Evolutionary conservation across 2,888 invertebrate species (phyloP), one percentile per base, ranked within the genome.

Genomic region (Caenorhabditis becei): DNA sequence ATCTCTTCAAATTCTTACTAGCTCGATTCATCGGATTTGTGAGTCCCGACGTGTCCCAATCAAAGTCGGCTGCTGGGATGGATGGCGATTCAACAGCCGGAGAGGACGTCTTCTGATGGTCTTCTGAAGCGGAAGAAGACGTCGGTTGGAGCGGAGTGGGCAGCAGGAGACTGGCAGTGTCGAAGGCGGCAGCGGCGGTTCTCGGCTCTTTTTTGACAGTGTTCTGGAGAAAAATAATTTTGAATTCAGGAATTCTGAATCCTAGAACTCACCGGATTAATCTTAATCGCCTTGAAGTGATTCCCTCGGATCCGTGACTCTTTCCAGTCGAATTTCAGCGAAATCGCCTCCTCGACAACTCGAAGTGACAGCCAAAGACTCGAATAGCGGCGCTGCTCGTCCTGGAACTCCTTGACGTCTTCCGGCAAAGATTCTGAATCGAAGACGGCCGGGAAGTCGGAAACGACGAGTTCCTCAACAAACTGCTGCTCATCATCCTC

Each of bases 11-110:
- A 20, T 44, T 58, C 85, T 84, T 79, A 88, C 88, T 80, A 18
- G 84, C 81, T 65, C 86, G 82, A 41, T 87, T 88, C 56, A 89
- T 67, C 14, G 89, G 89, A 80, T 89, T 89, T 49, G 80, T 79
- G 20, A 89, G 80, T 23, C 89, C 89, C 10, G 88, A 85, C 10
- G 83, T 71, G 37, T 78, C 81, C 89, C 89, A 89, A 62, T 89
- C 87, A 65, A 89, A 89, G 58, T 87, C 83, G 18, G 82, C 89
- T 24, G 88, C 88, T 11, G 87, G 87, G 16, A 88, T 87, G 5
- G 85, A 80, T 2, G 88, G 80, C 11, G 88, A 88, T 61, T 87
- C 87, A 14, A 49, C 35, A 1, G 24, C 14, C 11, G 61, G 16
- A 0, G 44, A 28, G 10, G 74, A 26, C 16, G 28, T 47, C 18